phyloP scores from a whole-genome alignment of 30 jellyfish, hydroid and myxozoan species.

The Phacellophora camtschatica region DNA sequence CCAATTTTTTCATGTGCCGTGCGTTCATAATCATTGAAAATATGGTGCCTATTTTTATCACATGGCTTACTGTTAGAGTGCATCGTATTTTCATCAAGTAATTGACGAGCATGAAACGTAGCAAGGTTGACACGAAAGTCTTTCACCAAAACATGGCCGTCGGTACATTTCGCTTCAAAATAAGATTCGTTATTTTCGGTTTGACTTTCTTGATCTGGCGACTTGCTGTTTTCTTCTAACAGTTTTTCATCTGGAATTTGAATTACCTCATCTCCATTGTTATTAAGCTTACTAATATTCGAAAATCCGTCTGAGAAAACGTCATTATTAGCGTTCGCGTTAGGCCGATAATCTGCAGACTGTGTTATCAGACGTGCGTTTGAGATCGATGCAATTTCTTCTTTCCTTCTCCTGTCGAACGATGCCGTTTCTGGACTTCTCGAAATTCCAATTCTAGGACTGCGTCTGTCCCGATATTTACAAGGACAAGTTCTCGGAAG shows the following conservation, averaged over 20 bases:
- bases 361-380: background rate
- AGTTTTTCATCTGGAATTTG: slow-evolving; percentile 7
- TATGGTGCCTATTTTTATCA: background rate
- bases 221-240: background rate
- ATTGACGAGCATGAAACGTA: background rate
- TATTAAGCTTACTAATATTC: background rate
- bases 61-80: background rate
- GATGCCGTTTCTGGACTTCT: background rate
- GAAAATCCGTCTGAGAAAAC: background rate
- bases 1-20: background rate
- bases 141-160: background rate
- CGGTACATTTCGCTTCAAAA: too few species aligned
- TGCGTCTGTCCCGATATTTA: slow-evolving; percentile 31
- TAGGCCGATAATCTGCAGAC: too few species aligned
- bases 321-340: background rate
- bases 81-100: slow-evolving; percentile 1
- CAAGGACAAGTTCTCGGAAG: slow-evolving; percentile 26
- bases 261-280: slow-evolving; percentile 1
- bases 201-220: background rate
- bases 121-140: background rate
- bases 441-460: background rate
- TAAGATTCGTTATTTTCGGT: background rate
- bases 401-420: background rate
- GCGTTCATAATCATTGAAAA: background rate
- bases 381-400: background rate